Percentiles rank a stretch among this genome's conserved stretches.
Conservation (phyloP, 2,888 invertebrate genomes). For the Chrysolina haemoptera region DNA sequence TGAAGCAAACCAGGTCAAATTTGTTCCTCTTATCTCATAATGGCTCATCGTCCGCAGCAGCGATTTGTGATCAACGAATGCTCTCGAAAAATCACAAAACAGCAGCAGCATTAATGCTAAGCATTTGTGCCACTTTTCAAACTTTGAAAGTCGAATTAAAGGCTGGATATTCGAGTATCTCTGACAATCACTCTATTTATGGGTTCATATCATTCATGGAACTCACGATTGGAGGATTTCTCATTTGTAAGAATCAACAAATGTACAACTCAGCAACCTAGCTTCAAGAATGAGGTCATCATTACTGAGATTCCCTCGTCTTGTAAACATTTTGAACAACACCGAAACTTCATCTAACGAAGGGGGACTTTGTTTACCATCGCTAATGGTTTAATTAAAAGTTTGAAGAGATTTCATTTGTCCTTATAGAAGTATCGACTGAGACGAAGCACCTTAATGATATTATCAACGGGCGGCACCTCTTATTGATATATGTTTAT, state of each 20-base stretch:
- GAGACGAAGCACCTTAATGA: conserved; percentile 52
- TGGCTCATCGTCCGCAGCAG: too few relatives aligned
- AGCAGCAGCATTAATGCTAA: too few relatives aligned
- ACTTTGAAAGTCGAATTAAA: too few relatives aligned
- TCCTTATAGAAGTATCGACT: conserved; percentile 30
- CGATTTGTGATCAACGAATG: too few relatives aligned
- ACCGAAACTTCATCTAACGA: conserved; percentile 46
- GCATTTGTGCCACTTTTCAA: too few relatives aligned
- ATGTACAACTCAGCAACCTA: neutral
- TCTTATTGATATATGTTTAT: conserved; percentile 63
- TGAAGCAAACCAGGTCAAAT: too few relatives aligned
- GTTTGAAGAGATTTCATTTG: conserved; percentile 52
- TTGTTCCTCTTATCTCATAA: too few relatives aligned
- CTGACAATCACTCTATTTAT: too few relatives aligned
- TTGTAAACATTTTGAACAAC: conserved; percentile 44
- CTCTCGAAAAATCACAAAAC: too few relatives aligned
- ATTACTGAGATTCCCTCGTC: conserved; percentile 29
- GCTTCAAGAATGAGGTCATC: conserved; percentile 11
- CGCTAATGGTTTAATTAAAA: conserved; percentile 54
- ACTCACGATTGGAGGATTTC: neutral
- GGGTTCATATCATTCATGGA: too few relatives aligned
- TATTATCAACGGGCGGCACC: conserved; percentile 55
- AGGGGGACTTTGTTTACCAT: conserved; percentile 46
- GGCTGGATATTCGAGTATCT: too few relatives aligned
- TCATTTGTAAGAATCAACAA: conserved; percentile 2